These are phyloP conservation scores for Stigmatopora nigra DNA, from an alignment of 2,113 vertebrate species.

Conservation along the genomic window DNA sequence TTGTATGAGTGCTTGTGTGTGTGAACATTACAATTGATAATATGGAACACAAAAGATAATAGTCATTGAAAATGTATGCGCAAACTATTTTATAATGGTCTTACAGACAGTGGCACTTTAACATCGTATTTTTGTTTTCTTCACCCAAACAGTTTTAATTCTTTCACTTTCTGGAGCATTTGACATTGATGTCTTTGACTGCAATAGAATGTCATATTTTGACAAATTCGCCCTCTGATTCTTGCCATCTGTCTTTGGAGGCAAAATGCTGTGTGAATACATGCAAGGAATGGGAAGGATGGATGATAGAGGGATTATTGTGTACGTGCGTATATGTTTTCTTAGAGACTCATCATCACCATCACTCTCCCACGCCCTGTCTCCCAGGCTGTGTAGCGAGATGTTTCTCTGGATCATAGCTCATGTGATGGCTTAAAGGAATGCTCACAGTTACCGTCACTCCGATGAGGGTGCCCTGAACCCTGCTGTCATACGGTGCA, in stretches of 20 bases:
- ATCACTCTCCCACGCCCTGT: conserved; percentile 48
- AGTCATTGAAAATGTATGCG: too few relatives aligned
- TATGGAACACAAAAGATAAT: too few relatives aligned
- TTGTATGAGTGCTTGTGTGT: too few relatives aligned
- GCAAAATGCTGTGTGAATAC: conserved; percentile 11
- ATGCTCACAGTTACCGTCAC: neutral
- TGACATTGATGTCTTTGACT: too few relatives aligned
- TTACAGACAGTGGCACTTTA: too few relatives aligned
- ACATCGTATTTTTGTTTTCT: too few relatives aligned
- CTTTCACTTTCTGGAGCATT: too few relatives aligned
- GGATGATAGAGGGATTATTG: conserved; percentile 31
- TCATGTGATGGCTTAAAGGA: conserved; percentile 13
- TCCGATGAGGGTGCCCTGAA: neutral
- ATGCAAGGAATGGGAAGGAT: conserved; percentile 25
- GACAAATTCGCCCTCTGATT: conserved; percentile 20
- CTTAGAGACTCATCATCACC: conserved; percentile 44
- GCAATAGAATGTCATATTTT: neutral
- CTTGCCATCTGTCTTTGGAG: conserved; percentile 53
- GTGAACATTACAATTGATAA: too few relatives aligned
- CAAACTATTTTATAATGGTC: too few relatives aligned
- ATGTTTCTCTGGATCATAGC: conserved; percentile 10
- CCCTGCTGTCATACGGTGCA: neutral
- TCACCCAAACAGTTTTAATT: too few relatives aligned
- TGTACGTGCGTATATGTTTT: conserved; percentile 16
- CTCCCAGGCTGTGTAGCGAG: conserved; percentile 34